Conservation (phyloP, 2,797 vertebrate genomes). For the Botia almorhae region DNA sequence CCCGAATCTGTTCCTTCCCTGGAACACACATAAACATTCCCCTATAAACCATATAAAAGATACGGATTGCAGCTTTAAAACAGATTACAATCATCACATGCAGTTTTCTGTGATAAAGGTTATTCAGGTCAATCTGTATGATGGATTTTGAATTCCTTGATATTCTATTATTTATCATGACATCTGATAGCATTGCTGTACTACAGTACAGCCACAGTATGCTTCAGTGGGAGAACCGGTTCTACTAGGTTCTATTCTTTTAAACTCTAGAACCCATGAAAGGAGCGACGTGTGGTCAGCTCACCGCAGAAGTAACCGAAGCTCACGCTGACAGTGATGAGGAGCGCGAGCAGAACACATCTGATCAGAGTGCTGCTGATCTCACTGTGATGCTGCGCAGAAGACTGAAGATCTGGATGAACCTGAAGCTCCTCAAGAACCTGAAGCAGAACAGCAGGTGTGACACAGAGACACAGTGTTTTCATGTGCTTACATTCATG, state of each 20-base stretch:
- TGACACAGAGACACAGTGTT: not conserved
- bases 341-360: slow-evolving; percentile 85
- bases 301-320: slow-evolving; percentile 92
- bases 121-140: too few species aligned
- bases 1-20: slow-evolving; percentile 88
- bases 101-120: not conserved
- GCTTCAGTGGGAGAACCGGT: too few species aligned
- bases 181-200: too few species aligned
- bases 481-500: not conserved
- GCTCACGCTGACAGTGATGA: slow-evolving; percentile 90
- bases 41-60: not conserved
- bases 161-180: not conserved
- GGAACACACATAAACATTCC: slow-evolving; percentile 48
- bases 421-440: slow-evolving; percentile 59
- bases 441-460: slow-evolving; percentile 26
- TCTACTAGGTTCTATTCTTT: too few species aligned
- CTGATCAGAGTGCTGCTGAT: slow-evolving; percentile 80
- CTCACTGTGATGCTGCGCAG: slow-evolving; percentile 21
- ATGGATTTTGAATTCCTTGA: not conserved
- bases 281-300: slow-evolving; percentile 35
- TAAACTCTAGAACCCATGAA: not conserved
- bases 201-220: too few species aligned
- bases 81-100: not conserved
- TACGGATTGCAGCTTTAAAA: not conserved
- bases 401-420: slow-evolving; percentile 33